These are phyloP conservation scores for Leptopilina drosophilae DNA, from an alignment of 2,888 invertebrate genomes.

Conservation along the genomic window DNA sequence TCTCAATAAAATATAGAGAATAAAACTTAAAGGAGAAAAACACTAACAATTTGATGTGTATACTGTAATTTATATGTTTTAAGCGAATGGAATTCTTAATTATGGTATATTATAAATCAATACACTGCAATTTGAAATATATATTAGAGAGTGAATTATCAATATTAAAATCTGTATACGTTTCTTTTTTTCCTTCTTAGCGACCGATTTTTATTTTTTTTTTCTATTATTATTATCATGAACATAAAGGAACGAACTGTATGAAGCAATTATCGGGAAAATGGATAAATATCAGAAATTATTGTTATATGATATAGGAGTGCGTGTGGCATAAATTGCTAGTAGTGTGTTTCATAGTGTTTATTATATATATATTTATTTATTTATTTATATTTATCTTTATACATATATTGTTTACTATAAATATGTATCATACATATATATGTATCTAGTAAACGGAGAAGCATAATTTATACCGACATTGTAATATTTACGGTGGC, in stretches of 20 bases:
- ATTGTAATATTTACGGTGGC: slow-evolving; percentile 38
- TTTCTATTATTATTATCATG: neutral
- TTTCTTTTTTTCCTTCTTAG: neutral
- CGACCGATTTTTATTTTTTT: neutral
- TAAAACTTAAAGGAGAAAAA: neutral
- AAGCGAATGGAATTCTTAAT: slow-evolving; percentile 5
- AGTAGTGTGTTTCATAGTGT: slow-evolving; percentile 8
- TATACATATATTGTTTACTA: no score
- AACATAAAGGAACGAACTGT: neutral
- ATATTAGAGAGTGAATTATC: neutral
- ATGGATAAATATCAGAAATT: slow-evolving; percentile 6
- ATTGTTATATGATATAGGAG: slow-evolving; percentile 12
- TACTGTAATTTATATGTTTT: slow-evolving; percentile 8
- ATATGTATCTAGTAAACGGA: neutral
- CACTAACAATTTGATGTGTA: neutral
- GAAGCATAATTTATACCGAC: slow-evolving; percentile 28
- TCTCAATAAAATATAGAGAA: no score
- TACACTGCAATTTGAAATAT: neutral
- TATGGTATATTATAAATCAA: neutral
- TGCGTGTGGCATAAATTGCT: slow-evolving; percentile 15
- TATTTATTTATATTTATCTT: no score
- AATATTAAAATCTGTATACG: neutral
- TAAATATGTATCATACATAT: no score
- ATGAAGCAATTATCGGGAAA: slow-evolving; percentile 6
- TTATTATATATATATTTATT: neutral